These are phyloP conservation scores for Amblyteles armatorius DNA, from an alignment of 2,888 invertebrate genomes.

Conservation along the genomic window DNA sequence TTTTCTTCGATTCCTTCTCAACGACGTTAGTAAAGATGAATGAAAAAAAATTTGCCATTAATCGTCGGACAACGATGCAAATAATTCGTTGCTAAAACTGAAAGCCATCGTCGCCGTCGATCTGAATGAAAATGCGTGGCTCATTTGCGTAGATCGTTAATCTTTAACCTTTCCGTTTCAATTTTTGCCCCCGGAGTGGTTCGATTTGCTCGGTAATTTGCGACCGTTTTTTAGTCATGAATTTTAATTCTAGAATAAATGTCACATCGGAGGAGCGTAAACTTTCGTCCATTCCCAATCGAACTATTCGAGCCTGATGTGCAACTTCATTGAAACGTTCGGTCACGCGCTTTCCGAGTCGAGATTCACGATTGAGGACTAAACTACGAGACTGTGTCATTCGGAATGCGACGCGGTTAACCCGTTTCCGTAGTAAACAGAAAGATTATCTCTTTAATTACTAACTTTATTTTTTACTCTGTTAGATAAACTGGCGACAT, in stretches of 20 bases:
- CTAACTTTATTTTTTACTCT: too few species aligned
- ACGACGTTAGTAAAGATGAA: neutral
- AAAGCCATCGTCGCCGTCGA: neutral
- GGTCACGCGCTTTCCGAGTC: neutral
- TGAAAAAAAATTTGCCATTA: neutral
- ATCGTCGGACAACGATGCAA: neutral
- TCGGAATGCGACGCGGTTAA: neutral
- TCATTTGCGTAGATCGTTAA: neutral
- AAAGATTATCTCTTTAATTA: too few species aligned
- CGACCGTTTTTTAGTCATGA: neutral
- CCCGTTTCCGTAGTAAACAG: too few species aligned
- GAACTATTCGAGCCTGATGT: neutral
- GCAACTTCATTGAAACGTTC: conserved; percentile 13
- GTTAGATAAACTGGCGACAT: too few species aligned
- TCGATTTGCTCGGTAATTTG: neutral
- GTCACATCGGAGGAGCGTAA: neutral
- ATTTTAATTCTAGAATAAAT: neutral
- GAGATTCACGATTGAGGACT: neutral
- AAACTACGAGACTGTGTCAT: neutral
- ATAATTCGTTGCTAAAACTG: neutral
- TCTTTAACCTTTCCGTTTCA: neutral
- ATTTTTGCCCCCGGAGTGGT: neutral
- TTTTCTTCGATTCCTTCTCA: neutral
- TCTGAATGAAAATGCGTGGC: neutral
- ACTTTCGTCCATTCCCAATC: neutral